Evolutionary conservation across 2,888 invertebrate species (phyloP), one percentile per base, ranked within the genome.

Genomic region (Eurytoma californica): DNA sequence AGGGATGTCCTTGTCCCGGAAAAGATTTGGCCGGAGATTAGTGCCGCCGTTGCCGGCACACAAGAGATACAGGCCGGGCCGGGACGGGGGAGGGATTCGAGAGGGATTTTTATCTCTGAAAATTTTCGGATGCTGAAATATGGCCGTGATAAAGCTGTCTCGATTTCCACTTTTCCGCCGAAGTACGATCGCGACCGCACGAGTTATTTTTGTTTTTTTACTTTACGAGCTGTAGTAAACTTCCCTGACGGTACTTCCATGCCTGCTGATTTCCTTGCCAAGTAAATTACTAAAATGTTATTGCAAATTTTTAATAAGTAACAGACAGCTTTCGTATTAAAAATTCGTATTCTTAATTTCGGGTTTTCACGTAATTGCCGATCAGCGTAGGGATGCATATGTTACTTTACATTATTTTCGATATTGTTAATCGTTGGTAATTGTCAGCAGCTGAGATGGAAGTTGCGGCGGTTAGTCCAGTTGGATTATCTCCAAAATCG

Each of bases 1-100:
- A 20, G 53, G 28, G 55, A 51, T n/a, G 60, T 47, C 72, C 63
- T 53, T 53, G 55, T 65, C 20, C 51, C 49, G 75, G 51, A 47
- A 76, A 72, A 76, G 76, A 80, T 80, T 72, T 14, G 61, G 30
- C 53, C 57, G 30, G 60, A 72, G 70, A 72, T 79, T 69, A 61
- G 57, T 30, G 14, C 47, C 5, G n/a, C 53, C 47, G 49, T 3
- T 53, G 30, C 28, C 47, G 24, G 14, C 9, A 14, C 20, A 30
- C n/a, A 30, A 61, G 53, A 55, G 28, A 58, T 51, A 53, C n/a
- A n/a, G 53, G 20, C 14, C 28, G 18, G 30, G 39, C 51, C 55
- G 51, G 9, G 60, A 3, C 20, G 14, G 28, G 28, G 24, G 18
- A 39, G 28, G 20, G 57, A 28, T 47, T 65, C 67, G 28, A 16